phyloP scores from a whole-genome alignment of 2,888 invertebrate genomes.

The Diaperis boleti region DNA sequence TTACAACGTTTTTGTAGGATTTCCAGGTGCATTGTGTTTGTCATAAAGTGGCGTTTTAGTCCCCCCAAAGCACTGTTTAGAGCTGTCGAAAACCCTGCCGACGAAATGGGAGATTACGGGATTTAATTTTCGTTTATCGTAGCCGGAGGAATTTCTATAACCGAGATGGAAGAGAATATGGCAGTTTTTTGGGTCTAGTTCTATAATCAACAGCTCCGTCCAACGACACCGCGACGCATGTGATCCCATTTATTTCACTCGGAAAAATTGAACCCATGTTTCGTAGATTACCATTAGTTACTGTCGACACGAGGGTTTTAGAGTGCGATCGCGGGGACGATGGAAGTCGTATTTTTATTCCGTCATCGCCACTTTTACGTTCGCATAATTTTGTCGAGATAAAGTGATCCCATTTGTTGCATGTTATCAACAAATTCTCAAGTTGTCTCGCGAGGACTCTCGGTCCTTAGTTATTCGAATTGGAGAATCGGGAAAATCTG shows the following conservation, averaged over 20 bases:
- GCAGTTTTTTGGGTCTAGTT: slow-evolving; percentile 16
- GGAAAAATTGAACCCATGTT: slow-evolving; percentile 9
- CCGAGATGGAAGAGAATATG: slow-evolving; percentile 3
- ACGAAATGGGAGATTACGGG: slow-evolving; percentile 11
- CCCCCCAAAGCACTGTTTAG: slow-evolving; percentile 8
- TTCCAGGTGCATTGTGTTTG: slow-evolving; percentile 1
- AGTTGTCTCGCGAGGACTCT: slow-evolving; percentile 10
- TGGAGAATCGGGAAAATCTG: slow-evolving; percentile 13
- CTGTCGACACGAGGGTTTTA: slow-evolving; percentile 10
- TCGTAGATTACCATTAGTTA: slow-evolving; percentile 27
- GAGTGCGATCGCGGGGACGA: background rate
- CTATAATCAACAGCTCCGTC: slow-evolving; percentile 9
- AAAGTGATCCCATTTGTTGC: slow-evolving; percentile 41
- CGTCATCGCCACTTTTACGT: slow-evolving; percentile 2
- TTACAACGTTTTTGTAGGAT: background rate
- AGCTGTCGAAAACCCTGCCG: background rate
- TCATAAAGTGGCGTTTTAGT: slow-evolving; percentile 17
- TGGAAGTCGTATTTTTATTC: slow-evolving; percentile 20
- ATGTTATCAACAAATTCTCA: slow-evolving; percentile 35
- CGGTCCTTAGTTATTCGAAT: slow-evolving; percentile 20
- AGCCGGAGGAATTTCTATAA: slow-evolving; percentile 13
- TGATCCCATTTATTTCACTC: too few species aligned
- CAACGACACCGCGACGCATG: too few species aligned
- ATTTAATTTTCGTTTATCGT: slow-evolving; percentile 26
- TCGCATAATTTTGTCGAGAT: slow-evolving; percentile 14